Evolutionary conservation across 2,797 vertebrate species (phyloP).

Genomic region (Phataginus tricuspis): DNA sequence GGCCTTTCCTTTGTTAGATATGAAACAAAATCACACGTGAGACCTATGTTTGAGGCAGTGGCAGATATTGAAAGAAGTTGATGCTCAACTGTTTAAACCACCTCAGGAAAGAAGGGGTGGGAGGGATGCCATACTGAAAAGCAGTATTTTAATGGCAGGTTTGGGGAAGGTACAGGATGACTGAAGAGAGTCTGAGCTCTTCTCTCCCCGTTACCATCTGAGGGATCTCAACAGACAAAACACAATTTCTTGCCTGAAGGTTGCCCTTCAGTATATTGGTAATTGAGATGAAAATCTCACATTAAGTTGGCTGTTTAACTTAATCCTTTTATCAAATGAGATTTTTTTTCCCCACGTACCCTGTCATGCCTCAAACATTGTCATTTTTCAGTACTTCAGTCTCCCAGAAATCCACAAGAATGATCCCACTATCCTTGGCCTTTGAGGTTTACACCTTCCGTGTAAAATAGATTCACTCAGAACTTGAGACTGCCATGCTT

Average conservation of each 20-base stretch:
- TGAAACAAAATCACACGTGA: neutral
- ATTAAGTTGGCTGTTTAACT: constrained; percentile 26
- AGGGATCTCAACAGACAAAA: constrained; percentile 7
- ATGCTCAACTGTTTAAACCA: neutral
- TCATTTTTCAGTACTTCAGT: neutral
- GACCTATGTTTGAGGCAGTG: neutral
- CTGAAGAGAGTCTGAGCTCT: neutral
- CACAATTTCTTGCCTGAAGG: neutral
- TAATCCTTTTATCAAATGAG: constrained; percentile 36
- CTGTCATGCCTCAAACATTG: neutral
- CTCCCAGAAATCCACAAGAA: constrained; percentile 19
- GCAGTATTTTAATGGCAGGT: neutral
- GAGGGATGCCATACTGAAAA: neutral
- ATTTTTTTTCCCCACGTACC: neutral
- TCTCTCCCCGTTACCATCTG: neutral
- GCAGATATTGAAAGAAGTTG: neutral
- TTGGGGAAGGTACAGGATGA: neutral
- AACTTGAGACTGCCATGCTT: neutral
- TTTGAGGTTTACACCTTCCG: constrained; percentile 1
- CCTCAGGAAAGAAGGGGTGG: neutral
- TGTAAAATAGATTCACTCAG: neutral
- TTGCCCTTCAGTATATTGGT: neutral
- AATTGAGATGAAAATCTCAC: constrained; percentile 36
- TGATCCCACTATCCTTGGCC: neutral
- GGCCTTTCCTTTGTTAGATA: neutral